These are phyloP conservation scores for Tipula lateralis DNA, from an alignment of 2,888 invertebrate genomes.

Conservation along the genomic window DNA sequence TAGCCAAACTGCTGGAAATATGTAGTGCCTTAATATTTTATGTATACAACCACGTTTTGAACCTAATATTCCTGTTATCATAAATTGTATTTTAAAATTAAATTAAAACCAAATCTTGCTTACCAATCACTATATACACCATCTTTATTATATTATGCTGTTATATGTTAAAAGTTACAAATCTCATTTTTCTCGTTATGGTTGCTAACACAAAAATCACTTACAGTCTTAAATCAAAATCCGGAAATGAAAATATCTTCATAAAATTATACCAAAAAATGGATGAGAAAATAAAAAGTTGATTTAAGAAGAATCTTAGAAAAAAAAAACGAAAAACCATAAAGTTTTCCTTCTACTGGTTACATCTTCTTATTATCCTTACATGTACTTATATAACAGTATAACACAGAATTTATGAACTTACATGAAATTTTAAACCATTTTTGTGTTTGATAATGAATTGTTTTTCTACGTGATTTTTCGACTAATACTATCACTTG, in stretches of 20 bases:
- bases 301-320: neutral
- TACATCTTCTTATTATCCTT: neutral
- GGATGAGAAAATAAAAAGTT: neutral
- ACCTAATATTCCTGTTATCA: neutral
- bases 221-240: conserved; percentile 13
- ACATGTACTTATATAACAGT: neutral
- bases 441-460: conserved; percentile 19
- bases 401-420: neutral
- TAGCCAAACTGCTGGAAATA: too few relatives aligned
- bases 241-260: conserved; percentile 11
- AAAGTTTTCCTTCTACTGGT: neutral
- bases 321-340: conserved; percentile 9
- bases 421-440: conserved; percentile 24
- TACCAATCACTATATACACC: neutral
- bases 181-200: neutral
- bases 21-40: too few relatives aligned
- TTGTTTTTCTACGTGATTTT: conserved; percentile 24
- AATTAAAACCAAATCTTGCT: neutral
- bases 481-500: conserved; percentile 1
- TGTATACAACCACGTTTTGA: neutral
- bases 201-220: conserved; percentile 2
- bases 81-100: neutral
- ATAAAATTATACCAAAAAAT: neutral
- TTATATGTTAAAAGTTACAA: neutral
- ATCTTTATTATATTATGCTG: neutral